Base-by-base conservation (phyloP, 2,113 vertebrate species). In the Campylomormyrus numenius region DNA sequence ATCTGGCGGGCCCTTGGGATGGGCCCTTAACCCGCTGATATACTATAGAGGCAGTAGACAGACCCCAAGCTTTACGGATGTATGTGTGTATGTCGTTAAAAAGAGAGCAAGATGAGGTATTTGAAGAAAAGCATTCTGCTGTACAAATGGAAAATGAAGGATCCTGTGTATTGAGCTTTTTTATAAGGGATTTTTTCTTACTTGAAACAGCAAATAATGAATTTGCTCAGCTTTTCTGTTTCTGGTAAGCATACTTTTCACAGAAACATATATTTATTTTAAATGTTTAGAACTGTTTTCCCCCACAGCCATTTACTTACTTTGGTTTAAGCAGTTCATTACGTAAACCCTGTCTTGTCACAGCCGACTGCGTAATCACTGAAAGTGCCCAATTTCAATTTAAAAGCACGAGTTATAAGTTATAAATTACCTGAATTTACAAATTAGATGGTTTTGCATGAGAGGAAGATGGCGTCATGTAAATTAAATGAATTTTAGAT, bases 351-450 rank as follows among this genome's bases (percentile, higher is more conserved):
- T 90, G 85, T 91, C 89, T 89, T 90, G 45, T 89, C 91, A 74
- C 85, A 91, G 85, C 87, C 19, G 21, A 48, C 35, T 70, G 58
- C 56, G 24, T 17, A 46, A 50, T 27, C 49, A 31, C 24, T 31
- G 58, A 50, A 90, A 53, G 31, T 46, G 89, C 90, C 90, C 87
- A 74, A 87, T 90, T 80, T 86, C 87, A 90, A 91, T 93, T 92
- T 85, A 89, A 90, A 53, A 90, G 90, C 92, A 91, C 91, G 89
- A 93, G 89, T 92, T 89, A 42, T 45, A 88, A 91, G 90, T 91
- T 90, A 89, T 48, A 9, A 93, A 92, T 91, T 93, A 93, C 93
- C 91, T 93, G 87, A 88, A 90, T 90, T 92, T 92, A 93, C 92
- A 93, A 93, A 93, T 95, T 48, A 93, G 89, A 86, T 87, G 35